Evolutionary conservation across 2,113 vertebrate species (phyloP).

Genomic region (Nothoprocta pentlandii): DNA sequence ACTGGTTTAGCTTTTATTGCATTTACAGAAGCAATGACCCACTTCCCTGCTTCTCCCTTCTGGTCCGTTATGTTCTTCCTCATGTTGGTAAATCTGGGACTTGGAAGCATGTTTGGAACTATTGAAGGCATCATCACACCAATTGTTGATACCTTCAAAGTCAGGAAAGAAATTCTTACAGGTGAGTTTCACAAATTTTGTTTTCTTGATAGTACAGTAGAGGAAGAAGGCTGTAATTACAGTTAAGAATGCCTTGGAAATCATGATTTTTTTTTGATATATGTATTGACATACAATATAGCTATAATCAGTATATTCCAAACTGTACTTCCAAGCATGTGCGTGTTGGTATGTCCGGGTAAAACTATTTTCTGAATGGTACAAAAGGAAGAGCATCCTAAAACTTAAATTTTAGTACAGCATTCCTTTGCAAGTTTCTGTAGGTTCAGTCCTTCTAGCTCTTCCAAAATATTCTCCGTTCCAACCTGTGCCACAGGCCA

Average conservation of each 20-base stretch:
- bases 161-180: conserved; percentile 95
- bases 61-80: conserved; percentile 99
- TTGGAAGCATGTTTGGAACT: conserved; percentile 98
- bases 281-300: neutral
- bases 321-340: neutral
- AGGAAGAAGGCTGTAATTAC: neutral
- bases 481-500: neutral
- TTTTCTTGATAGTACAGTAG: neutral
- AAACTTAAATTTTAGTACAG: neutral
- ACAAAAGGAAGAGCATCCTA: neutral
- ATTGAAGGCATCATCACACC: conserved; percentile 97
- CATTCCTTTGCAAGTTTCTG: neutral
- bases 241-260: neutral
- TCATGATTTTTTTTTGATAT: neutral
- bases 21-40: conserved; percentile 98
- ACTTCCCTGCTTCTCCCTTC: conserved; percentile 96
- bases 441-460: neutral
- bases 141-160: conserved; percentile 93
- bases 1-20: conserved; percentile 97
- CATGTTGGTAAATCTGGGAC: conserved; percentile 95
- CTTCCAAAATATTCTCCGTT: neutral
- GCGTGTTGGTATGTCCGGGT: neutral
- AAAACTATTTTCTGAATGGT: neutral
- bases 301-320: neutral
- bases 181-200: conserved; percentile 70